phyloP scores from a whole-genome alignment of 1,140 invertebrate species.

The Tetramorium parvispinum region DNA sequence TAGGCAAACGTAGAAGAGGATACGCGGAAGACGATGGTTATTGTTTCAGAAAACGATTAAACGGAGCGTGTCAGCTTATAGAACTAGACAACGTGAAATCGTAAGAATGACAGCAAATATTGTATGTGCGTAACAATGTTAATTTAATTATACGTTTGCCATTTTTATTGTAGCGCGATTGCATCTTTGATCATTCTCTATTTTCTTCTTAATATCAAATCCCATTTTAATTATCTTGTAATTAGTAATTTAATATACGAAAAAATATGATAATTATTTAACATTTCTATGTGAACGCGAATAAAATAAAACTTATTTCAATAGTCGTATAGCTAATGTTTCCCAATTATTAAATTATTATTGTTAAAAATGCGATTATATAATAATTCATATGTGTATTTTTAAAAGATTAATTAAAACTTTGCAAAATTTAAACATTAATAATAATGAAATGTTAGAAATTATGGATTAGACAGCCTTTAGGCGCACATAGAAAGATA shows the following conservation, averaged over 20 bases:
- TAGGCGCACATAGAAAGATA: background rate
- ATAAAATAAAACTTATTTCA: background rate
- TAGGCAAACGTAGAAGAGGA: conserved; percentile 46
- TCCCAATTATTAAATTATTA: background rate
- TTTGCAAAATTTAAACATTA: background rate
- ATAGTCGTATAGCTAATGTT: background rate
- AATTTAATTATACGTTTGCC: conserved; percentile 24
- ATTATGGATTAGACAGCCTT: background rate
- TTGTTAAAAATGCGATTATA: background rate
- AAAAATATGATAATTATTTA: background rate
- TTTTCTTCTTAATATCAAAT: conserved; percentile 26
- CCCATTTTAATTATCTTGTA: background rate
- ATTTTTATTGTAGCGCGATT: conserved; percentile 3
- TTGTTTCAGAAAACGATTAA: conserved; percentile 67
- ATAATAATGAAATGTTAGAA: conserved; percentile 5
- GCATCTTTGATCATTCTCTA: background rate
- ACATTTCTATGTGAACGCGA: background rate
- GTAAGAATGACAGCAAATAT: conserved; percentile 34
- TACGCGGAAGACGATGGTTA: conserved; percentile 47
- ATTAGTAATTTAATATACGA: background rate
- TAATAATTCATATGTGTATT: background rate
- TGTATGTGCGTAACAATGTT: conserved; percentile 12
- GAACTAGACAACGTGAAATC: background rate
- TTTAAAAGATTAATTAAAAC: background rate
- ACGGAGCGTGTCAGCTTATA: background rate